Conservation (phyloP, 2,113 vertebrate genomes). For the Pogona vitticeps region DNA sequence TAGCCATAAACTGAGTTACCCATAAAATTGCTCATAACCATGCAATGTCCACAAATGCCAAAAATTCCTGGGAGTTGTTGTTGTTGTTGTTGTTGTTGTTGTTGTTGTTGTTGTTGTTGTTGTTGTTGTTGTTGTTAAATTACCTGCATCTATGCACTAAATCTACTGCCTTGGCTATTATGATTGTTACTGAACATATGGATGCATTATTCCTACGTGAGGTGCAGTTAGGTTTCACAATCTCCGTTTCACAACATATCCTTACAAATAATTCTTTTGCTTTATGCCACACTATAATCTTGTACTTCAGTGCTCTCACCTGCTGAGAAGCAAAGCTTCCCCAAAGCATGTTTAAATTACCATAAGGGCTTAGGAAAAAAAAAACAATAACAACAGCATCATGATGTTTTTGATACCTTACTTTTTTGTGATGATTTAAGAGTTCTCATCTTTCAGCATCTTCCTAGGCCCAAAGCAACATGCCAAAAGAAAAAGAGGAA, state of each 20-base stretch:
- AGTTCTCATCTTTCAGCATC: conserved; percentile 29
- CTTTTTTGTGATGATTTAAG: conserved; percentile 43
- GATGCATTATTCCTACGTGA: conserved; percentile 6
- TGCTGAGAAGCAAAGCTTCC: conserved; percentile 41
- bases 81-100: too few species aligned
- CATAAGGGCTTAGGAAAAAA: conserved; percentile 41
- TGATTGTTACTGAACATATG: conserved; percentile 5
- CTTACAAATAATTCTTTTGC: conserved; percentile 34
- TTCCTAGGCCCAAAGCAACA: conserved; percentile 11
- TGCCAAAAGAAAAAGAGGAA: conserved; percentile 8
- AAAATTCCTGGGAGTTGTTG: not conserved
- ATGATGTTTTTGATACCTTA: conserved; percentile 43
- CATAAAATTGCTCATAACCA: not conserved
- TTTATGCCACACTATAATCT: conserved; percentile 12
- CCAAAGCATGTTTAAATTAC: conserved; percentile 42
- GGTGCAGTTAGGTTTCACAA: conserved; percentile 27
- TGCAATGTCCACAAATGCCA: not conserved
- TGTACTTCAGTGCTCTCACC: conserved; percentile 33
- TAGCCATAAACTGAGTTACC: not conserved
- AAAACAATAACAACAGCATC: conserved; percentile 23
- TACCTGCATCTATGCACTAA: conserved; percentile 9
- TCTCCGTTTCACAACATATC: conserved; percentile 10
- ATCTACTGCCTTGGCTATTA: not conserved
- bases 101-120: too few species aligned
- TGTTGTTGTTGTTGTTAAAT: not conserved